Evolutionary conservation across 2,797 vertebrate species (phyloP), one percentile per base, ranked within the genome.

Genomic region (Acrossocheilus fasciatus): DNA sequence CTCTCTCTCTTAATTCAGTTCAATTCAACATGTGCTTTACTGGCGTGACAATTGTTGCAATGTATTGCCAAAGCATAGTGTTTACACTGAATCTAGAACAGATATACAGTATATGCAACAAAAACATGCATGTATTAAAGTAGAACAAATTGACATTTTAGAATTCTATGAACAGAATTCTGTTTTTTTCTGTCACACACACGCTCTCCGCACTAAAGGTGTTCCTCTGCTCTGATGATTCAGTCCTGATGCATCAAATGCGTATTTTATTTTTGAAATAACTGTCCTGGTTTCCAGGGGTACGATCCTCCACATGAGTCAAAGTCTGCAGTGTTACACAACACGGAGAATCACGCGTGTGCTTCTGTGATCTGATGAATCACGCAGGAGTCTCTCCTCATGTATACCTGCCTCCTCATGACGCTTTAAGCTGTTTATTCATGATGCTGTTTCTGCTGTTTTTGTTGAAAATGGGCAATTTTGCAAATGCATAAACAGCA

Each of bases 241-340:
- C 34, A 69, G 69, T 72, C 20, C 69, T 72, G 69, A 18, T 66
- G 5, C 62, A 34, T 66, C 26, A 30, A 15, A 18, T 69, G 36
- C 68, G 18, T 11, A 14, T 72, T 43, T 43, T 43, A 23, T 43
- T 14, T 72, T 43, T 14, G 41, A 6, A n/a, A 86, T 59, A 73
- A 54, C 81, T 52, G 43, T 88, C 59, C 64, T 72, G 66, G 52
- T 82, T 88, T 79, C 82, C 30, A 64, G 41, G 15, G 23, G 78
- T 62, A 34, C 26, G 62, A 77, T 74, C 62, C 4, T 45, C 20
- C 72, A 23, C 47, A 64, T 36, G 83, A 85, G 83, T 85, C 4
- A 73, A 88, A 77, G 77, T 52, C 84, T 66, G 87, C 84, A 86
- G 70, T 83, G 80, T 86, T 86, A 83, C 66, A 88, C 84, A 86